phyloP scores from a whole-genome alignment of 2,888 invertebrate genomes.

The Crocallis elinguaria region DNA sequence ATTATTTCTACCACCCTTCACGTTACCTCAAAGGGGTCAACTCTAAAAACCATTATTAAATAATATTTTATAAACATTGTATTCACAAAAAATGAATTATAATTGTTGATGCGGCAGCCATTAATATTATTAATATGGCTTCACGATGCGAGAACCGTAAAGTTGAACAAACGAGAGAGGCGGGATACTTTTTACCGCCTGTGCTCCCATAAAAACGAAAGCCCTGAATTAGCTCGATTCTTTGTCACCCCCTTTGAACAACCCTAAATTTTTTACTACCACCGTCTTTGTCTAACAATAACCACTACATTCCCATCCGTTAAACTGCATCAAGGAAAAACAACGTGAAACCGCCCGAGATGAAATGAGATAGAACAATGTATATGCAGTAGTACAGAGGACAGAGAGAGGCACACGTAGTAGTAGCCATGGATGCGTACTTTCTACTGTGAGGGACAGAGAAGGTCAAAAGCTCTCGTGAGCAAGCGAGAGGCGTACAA shows the following conservation, averaged over 20 bases:
- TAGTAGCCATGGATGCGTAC: constrained; percentile 76
- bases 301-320: constrained; percentile 84
- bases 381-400: constrained; percentile 82
- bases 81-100: constrained; percentile 60
- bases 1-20: constrained; percentile 39
- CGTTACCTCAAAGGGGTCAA: constrained; percentile 36
- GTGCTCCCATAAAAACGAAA: constrained; percentile 81
- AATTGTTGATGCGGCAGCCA: constrained; percentile 74
- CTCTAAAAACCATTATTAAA: constrained; percentile 56
- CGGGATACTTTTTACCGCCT: constrained; percentile 84
- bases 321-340: constrained; percentile 85
- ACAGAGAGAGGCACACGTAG: constrained; percentile 81
- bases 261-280: constrained; percentile 82
- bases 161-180: constrained; percentile 84
- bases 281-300: constrained; percentile 85
- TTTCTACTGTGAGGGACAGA: constrained; percentile 70
- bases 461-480: constrained; percentile 70
- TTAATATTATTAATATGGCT: constrained; percentile 81
- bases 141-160: constrained; percentile 76
- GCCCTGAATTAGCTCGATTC: constrained; percentile 84
- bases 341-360: constrained; percentile 82
- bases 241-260: constrained; percentile 83
- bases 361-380: constrained; percentile 85
- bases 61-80: constrained; percentile 65
- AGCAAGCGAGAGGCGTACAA: constrained; percentile 69